Evolutionary conservation across 2,888 invertebrate genomes (phyloP).

Genomic region (Drosophila mettleri): DNA sequence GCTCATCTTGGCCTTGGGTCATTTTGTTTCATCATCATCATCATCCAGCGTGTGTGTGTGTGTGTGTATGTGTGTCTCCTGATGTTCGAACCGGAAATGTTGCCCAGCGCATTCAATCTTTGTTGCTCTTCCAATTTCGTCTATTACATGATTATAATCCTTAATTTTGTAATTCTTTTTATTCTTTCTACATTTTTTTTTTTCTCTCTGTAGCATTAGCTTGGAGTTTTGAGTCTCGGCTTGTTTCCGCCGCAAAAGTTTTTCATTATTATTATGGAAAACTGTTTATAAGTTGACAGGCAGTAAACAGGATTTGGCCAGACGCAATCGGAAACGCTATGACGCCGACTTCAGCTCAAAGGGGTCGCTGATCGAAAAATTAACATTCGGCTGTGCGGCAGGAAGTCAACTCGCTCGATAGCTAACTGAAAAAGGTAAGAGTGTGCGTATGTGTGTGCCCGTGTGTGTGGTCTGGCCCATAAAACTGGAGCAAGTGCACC

Average conservation of each 20-base stretch:
- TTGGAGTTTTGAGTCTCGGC: conserved; percentile 32
- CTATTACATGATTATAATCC: conserved; percentile 71
- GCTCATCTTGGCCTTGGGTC: conserved; percentile 26
- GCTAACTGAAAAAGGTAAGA: not conserved
- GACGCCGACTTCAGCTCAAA: conserved; percentile 42
- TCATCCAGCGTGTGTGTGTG: conserved; percentile 6
- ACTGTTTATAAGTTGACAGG: conserved; percentile 79
- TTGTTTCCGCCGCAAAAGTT: conserved; percentile 72
- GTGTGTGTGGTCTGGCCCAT: conserved; percentile 26
- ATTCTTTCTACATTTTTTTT: conserved; percentile 11
- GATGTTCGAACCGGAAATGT: conserved; percentile 64
- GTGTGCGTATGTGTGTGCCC: not conserved
- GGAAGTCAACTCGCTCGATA: conserved; percentile 54
- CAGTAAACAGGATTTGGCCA: conserved; percentile 76
- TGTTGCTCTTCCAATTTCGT: conserved; percentile 63
- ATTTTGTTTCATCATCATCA: conserved; percentile 41
- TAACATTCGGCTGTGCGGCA: conserved; percentile 54
- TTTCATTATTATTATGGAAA: conserved; percentile 74
- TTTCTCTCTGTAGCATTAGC: conserved; percentile 5
- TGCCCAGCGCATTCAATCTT: conserved; percentile 66
- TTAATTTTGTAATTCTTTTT: conserved; percentile 18
- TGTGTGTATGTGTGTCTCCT: conserved; percentile 14
- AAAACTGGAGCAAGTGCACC: conserved; percentile 11
- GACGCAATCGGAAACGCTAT: conserved; percentile 68
- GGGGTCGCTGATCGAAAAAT: conserved; percentile 52